Base-by-base conservation (phyloP, 2,797 vertebrate species). In the Amphiprion clarkii region DNA sequence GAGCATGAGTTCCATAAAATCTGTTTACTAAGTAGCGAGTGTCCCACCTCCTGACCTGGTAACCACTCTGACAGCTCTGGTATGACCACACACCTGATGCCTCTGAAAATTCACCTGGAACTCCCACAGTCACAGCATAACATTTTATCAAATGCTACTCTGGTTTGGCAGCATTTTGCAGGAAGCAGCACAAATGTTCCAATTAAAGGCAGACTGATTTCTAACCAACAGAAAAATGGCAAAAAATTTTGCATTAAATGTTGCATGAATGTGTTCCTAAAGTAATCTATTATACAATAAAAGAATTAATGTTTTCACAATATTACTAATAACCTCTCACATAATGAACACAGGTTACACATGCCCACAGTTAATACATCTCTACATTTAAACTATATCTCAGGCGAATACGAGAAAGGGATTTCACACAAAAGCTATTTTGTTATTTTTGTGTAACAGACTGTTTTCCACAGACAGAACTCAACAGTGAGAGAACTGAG, bases 381-480 rank as follows among this genome's bases (percentile, higher is more conserved):
- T 39, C 10, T 39, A 39, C 36, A 39, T 39, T 39, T 12, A 12
- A 39, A 39, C 11, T 39, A 11, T 12, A 39, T 12, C 36, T 39
- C 36, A 39, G 36, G 36, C 10, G 36, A 33, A 12, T 31, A 39
- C 3, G 10, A 19, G 31, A 39, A 16, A 51, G 6, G n/a, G 29
- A 27, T 42, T 7, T 60, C 5, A 61, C 36, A 51, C 31, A 23
- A 33, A 13, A 52, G 36, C 29, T 49, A 36, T 46, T 59, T 14
- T n/a, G 8, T n/a, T 48, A 9, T 76, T 67, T 6, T 58, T 68
- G n/a, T 31, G 8, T 67, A 57, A 8, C 29, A 33, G 49, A 9
- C 23, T 23, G 5, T 71, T 62, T 40, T 21, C 21, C n/a, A 33
- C 3, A 39, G 23, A 67, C 42, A 59, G 4, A 64, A 70, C 3